These are phyloP conservation scores for Merops nubicus DNA, from an alignment of 2,113 vertebrate species.

Conservation along the genomic window DNA sequence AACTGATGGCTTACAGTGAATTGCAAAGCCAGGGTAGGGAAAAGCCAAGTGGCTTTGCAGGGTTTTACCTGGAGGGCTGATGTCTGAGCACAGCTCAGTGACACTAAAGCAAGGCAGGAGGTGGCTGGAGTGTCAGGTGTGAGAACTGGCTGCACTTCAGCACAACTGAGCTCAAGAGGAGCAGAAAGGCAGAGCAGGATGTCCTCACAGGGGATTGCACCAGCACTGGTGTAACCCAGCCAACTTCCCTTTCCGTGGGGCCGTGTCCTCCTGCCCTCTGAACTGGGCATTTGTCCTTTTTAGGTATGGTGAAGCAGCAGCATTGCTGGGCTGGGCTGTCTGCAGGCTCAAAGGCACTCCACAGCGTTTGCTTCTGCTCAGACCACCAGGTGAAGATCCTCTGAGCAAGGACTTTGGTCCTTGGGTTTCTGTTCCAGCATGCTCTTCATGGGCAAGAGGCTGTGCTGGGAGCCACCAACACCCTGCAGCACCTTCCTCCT, in stretches of 20 bases:
- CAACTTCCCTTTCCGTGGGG: background rate
- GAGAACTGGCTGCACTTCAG: background rate
- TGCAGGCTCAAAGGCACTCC: background rate
- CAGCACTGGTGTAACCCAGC: background rate
- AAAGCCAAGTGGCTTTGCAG: fast-evolving
- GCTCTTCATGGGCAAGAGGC: fast-evolving
- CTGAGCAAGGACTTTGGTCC: background rate
- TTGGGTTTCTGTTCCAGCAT: fast-evolving
- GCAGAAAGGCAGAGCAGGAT: background rate
- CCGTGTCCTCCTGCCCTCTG: fast-evolving
- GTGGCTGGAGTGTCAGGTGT: background rate
- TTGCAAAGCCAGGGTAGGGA: background rate
- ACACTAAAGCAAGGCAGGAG: background rate
- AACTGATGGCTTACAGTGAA: no score
- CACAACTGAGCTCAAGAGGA: background rate
- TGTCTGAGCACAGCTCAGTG: background rate
- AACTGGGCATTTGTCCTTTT: background rate
- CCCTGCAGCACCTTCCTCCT: background rate
- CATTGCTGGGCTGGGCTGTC: fast-evolving
- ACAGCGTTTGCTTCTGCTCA: fast-evolving
- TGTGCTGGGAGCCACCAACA: fast-evolving
- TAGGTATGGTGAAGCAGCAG: background rate
- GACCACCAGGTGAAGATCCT: background rate
- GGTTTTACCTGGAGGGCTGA: background rate
- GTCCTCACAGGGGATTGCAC: background rate